Base-by-base conservation (phyloP, 2,113 vertebrate species). In the Otus sunia region DNA sequence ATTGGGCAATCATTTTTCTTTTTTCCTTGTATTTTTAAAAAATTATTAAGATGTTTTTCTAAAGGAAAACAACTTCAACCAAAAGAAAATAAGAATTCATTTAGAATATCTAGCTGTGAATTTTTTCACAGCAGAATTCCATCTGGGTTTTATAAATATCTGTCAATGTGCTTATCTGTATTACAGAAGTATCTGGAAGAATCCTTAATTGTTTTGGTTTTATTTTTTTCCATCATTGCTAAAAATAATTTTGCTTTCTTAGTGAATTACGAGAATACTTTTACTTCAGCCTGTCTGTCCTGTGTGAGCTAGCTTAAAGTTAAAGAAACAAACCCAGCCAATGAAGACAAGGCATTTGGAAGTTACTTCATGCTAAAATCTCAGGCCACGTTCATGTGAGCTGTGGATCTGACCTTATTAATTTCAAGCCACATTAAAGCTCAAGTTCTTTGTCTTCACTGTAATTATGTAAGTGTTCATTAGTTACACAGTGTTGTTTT, bases 211-310 rank as follows among this genome's bases (percentile, higher is more conserved):
- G 15, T 49, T 15, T 21, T 45, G 29, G 15, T 16, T 34, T 52
- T 53, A 36, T 32, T 50, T 62, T 80, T 66, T 59, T 41, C 10
- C 27, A 49, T 73, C 21, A 22, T 63, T 74, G 39, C 89, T 87
- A 43, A 82, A 92, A 95, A 60, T 49, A 64, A 45, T 67, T 71
- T 25, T 96, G 77, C 52, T 94, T 91, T 79, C 81, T 56, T 89
- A 72, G 87, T 91, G 52, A 96, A 84, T 96, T 78, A n/a, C 74
- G 75, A 41, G 71, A 90, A 79, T 92, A 37, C 37, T 91, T 96
- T 21, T 68, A 32, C n/a, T 85, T 95, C n/a, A 76, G 49, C 56
- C 89, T 63, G 60, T 8, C 47, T 37, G 11, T 84, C 47, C 43
- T 75, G 19, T 32, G 30, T 63, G 64, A 93, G 27, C 79, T 74